Conservation (phyloP, 1,140 invertebrate genomes). For the Tachypleus tridentatus region DNA sequence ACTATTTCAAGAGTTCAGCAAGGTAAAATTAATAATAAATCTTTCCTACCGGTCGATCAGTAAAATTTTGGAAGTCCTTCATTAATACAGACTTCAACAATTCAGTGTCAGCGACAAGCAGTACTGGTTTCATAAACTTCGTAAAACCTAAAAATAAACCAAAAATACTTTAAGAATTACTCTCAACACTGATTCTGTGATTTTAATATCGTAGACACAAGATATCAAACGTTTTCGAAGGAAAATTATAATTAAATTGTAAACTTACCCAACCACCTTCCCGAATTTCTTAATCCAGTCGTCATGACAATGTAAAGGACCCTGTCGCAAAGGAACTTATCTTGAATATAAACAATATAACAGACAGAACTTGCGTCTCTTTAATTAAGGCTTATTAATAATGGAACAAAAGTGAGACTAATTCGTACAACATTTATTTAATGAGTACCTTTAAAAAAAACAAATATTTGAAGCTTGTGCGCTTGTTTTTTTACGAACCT, state of each 20-base stretch:
- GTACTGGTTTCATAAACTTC: conserved; percentile 27
- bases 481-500: not conserved
- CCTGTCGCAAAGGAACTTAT: conserved; percentile 3
- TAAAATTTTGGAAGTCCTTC: conserved; percentile 31
- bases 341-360: not conserved
- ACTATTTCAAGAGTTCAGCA: too few species aligned
- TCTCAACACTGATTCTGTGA: not conserved
- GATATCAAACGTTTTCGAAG: too few species aligned
- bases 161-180: not conserved
- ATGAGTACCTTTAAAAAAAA: too few species aligned
- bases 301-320: conserved; percentile 9
- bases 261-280: conserved; percentile 27
- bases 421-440: too few species aligned
- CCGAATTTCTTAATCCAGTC: conserved; percentile 32
- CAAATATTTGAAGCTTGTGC: too few species aligned
- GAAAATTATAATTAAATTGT: too few species aligned
- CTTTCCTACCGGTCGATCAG: conserved; percentile 18
- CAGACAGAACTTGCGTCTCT: not conserved
- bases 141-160: conserved; percentile 23
- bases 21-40: too few species aligned
- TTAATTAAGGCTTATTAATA: not conserved
- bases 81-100: conserved; percentile 32
- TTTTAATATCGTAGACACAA: too few species aligned
- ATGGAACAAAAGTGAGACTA: too few species aligned
- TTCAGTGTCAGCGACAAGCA: conserved; percentile 31